phyloP scores from a whole-genome alignment of 1,140 invertebrate species.

The Drosophila aff. region DNA sequence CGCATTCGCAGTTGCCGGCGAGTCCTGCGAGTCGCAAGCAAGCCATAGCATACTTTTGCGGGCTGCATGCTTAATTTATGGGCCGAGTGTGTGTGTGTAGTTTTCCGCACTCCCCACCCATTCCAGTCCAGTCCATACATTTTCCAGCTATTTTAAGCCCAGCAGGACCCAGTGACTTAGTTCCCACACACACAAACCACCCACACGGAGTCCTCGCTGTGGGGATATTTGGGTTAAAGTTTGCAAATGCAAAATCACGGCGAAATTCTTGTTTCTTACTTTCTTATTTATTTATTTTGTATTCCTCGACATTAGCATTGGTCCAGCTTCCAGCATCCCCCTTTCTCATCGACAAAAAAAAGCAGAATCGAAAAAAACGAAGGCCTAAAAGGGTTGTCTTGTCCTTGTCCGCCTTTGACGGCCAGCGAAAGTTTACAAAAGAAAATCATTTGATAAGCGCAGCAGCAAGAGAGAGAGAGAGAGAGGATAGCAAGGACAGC shows the following conservation, averaged over 20 bases:
- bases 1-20: slow-evolving; percentile 51
- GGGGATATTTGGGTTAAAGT: slow-evolving; percentile 66
- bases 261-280: slow-evolving; percentile 22
- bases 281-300: slow-evolving; percentile 37
- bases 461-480: not conserved
- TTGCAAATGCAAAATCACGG: slow-evolving; percentile 54
- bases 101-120: slow-evolving; percentile 7
- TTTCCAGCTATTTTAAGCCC: slow-evolving; percentile 43
- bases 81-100: slow-evolving; percentile 28
- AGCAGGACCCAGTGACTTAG: slow-evolving; percentile 73
- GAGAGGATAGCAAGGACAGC: slow-evolving; percentile 35
- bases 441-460: slow-evolving; percentile 75
- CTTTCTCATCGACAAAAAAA: not conserved
- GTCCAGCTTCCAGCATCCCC: slow-evolving; percentile 11
- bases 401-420: slow-evolving; percentile 63
- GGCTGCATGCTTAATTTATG: slow-evolving; percentile 78
- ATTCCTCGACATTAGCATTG: slow-evolving; percentile 30
- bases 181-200: slow-evolving; percentile 51
- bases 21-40: slow-evolving; percentile 25
- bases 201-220: slow-evolving; percentile 14
- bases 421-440: slow-evolving; percentile 65
- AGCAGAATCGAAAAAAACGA: not conserved
- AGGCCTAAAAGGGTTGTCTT: slow-evolving; percentile 60
- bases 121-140: not conserved
- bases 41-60: slow-evolving; percentile 55